Base-by-base conservation (phyloP, 2,797 vertebrate genomes). In the Rhadinocentrus ornatus region DNA sequence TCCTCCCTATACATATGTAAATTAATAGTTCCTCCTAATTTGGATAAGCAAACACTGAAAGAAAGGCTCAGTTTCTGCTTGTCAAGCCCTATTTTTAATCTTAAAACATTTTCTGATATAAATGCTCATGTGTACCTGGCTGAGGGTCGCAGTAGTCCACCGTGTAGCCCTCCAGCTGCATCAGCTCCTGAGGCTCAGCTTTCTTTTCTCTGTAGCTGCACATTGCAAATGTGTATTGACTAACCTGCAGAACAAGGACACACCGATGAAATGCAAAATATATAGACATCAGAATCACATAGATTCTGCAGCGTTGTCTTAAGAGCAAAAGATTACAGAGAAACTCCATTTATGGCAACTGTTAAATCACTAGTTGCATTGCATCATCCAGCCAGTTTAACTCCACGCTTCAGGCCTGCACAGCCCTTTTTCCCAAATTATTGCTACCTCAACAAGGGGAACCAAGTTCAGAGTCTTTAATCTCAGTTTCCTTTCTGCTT, bases 161-260 rank as follows among this genome's bases (percentile, higher is more conserved):
- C 7, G 97, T 99, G 82, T 99, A 99, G 48, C 98, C 97, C 88
- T 99, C 98, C 48, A 99, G 93, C 81, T 98, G 98, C 97, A 99
- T 98, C 85, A 99, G 89, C 85, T 99, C 97, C 82, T 99, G 97
- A 53, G 98, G 97, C 80, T 99, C 98, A 0, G 97, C 96, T 78
- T 98, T 99, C 89, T 98, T 99, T 91, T 99, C 97, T 93, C 97
- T 95, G 77, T 98, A 99, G 92, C 96, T 99, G 93, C 98, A 99
- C 97, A 99, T 99, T 66, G 97, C 97, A 84, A 99, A 99, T 2
- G 97, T 99, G 85, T 99, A 99, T 83, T 99, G 98, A 91, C 97
- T 99, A 77, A 99, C 97, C 97, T 99, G 92, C 35, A 37, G 31
- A 32, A 56, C 11, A 22, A 4, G 61, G 0, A 62, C 26, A 60